Percentiles rank a stretch among this genome's conserved stretches.
phyloP scores from a whole-genome alignment of 2,113 vertebrate species.

The Cheilinus undulatus region DNA sequence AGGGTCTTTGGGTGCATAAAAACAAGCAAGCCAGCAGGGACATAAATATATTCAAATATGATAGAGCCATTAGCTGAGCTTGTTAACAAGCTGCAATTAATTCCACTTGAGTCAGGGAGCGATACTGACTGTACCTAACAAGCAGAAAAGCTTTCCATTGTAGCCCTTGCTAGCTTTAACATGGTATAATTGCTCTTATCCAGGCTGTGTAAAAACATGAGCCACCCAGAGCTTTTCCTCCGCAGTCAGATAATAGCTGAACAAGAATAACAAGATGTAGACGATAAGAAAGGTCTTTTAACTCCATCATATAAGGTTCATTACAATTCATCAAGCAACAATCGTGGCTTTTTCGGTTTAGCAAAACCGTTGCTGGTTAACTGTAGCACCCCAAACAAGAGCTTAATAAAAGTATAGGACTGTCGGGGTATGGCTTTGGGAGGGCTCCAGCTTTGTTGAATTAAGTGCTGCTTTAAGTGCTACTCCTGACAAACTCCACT shows the following conservation, averaged over 20 bases:
- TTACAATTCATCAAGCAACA: conserved; percentile 1
- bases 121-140: background rate
- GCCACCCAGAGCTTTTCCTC: background rate
- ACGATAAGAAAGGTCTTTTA: background rate
- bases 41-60: background rate
- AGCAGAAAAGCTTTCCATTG: conserved; percentile 21
- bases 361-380: background rate
- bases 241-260: conserved; percentile 3
- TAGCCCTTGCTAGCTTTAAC: conserved; percentile 25
- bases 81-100: conserved; percentile 38
- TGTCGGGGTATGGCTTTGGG: background rate
- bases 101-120: conserved; percentile 34
- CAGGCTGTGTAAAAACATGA: background rate
- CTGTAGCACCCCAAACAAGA: background rate
- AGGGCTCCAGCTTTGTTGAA: conserved; percentile 25
- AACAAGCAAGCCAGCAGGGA: conserved; percentile 2
- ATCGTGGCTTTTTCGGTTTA: background rate
- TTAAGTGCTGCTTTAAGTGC: conserved; percentile 18
- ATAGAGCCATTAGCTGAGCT: background rate
- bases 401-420: background rate
- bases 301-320: conserved; percentile 7
- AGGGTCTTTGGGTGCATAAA: background rate
- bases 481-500: conserved; percentile 17
- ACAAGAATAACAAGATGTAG: background rate
- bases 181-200: background rate